phyloP scores from a whole-genome alignment of 1,140 invertebrate species.

The Bactericera cockerelli region DNA sequence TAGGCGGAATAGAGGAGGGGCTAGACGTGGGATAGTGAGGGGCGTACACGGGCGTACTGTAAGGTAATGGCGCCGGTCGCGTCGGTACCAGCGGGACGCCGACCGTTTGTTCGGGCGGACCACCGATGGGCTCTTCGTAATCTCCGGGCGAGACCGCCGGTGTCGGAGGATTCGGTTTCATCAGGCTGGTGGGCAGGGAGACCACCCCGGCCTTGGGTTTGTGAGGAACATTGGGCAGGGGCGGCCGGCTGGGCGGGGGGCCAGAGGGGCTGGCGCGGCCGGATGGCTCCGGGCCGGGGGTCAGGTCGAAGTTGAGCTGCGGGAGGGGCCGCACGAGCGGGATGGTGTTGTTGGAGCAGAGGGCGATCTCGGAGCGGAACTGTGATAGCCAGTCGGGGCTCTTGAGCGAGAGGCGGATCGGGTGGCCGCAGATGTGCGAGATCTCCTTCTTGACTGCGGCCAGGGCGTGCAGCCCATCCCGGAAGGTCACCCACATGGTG shows the following conservation, averaged over 20 bases:
- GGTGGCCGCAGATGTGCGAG: slow-evolving; percentile 35
- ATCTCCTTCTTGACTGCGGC: slow-evolving; percentile 45
- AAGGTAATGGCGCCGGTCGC: too few relatives aligned
- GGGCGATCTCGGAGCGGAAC: slow-evolving; percentile 61
- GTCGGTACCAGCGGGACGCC: too few relatives aligned
- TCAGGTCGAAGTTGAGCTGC: slow-evolving; percentile 31
- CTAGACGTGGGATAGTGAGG: too few relatives aligned
- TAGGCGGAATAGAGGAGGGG: too few relatives aligned
- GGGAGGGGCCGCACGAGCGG: slow-evolving; percentile 37
- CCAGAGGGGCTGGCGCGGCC: slow-evolving; percentile 22
- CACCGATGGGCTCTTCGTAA: slow-evolving; percentile 12
- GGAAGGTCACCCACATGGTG: slow-evolving; percentile 78
- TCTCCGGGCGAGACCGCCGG: slow-evolving; percentile 16
- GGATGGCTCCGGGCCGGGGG: slow-evolving; percentile 32
- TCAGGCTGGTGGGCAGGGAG: slow-evolving; percentile 26
- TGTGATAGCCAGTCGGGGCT: slow-evolving; percentile 67
- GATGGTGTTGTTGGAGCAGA: slow-evolving; percentile 68
- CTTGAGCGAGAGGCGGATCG: slow-evolving; percentile 57
- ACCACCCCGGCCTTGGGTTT: slow-evolving; percentile 29
- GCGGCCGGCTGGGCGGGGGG: slow-evolving; percentile 25
- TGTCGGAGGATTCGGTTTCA: slow-evolving; percentile 13
- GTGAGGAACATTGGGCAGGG: slow-evolving; percentile 13
- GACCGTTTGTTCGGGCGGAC: too few relatives aligned
- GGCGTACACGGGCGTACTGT: too few relatives aligned
- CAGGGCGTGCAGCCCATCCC: slow-evolving; percentile 66